A percentile compares a stretch with the other conserved stretches of the same genome.
phyloP scores from a whole-genome alignment of 37 sponge, comb jelly and placozoan species.

The Agelas oroides region DNA sequence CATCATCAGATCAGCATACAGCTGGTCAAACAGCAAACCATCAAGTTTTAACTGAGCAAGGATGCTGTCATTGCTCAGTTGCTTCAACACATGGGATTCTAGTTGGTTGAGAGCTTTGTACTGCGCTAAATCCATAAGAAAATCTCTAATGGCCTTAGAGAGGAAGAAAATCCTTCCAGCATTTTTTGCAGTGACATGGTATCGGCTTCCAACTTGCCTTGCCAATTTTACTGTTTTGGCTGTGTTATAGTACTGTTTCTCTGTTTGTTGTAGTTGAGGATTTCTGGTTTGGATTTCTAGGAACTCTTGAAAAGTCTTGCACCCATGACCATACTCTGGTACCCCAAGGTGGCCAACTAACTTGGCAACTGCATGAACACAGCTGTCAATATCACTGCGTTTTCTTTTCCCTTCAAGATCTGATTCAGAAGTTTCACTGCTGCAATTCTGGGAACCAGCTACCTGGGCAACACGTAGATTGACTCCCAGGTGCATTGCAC shows the following conservation, averaged over 20 bases:
- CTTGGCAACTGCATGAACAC: conserved; percentile 62
- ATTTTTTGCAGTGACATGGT: conserved; percentile 50
- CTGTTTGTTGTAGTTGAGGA: neutral
- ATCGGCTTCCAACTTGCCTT: conserved; percentile 53
- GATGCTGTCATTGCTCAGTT: conserved; percentile 11
- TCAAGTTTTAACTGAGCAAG: conserved; percentile 39
- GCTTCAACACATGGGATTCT: conserved; percentile 32
- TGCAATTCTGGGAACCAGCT: neutral
- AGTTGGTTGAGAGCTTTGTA: no score
- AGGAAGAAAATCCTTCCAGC: conserved; percentile 47
- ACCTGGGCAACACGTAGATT: conserved; percentile 23
- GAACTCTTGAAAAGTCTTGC: conserved; percentile 22
- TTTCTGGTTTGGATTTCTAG: neutral
- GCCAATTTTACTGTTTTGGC: conserved; percentile 20
- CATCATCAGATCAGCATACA: conserved; percentile 48
- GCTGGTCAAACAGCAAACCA: conserved; percentile 50
- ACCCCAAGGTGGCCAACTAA: conserved; percentile 41
- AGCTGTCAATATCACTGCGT: conserved; percentile 1
- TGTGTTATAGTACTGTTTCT: conserved; percentile 10
- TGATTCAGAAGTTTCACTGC: neutral
- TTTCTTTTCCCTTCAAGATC: neutral
- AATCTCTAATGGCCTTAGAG: conserved; percentile 25
- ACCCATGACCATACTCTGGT: conserved; percentile 65
- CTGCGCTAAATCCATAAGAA: conserved; percentile 33
- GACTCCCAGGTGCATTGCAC: conserved; percentile 45